Base-by-base conservation (phyloP, 1,140 invertebrate genomes). In the Galleria mellonella region DNA sequence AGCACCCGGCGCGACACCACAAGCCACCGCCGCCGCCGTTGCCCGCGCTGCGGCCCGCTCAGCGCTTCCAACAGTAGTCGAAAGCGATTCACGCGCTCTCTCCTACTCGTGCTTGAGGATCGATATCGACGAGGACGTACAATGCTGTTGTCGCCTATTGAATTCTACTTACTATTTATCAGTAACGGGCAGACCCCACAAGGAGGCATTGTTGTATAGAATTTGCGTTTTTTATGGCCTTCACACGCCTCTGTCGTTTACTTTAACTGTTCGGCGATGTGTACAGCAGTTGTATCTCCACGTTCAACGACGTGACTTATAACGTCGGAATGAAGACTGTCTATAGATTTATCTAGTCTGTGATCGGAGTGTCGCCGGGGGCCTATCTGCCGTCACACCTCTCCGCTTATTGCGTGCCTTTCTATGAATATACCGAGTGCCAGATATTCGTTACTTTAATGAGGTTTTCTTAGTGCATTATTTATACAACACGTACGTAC, bases 331-430 rank as follows among this genome's bases (percentile, higher is more conserved):
- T 54, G 72, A 84, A 84, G 78, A 84, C 81, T 84, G 77, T 81
- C 71, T 64, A 68, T 84, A 84, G 66, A 71, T 81, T 56, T 79
- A 78, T 84, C 72, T 84, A 84, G 77, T 82, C 77, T 84, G 77
- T 84, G 81, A 84, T 82, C 81, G 70, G 70, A 81, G 70, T 75
- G 72, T 78, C 75, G 77, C 81, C 77, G 81, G 81, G 81, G 81
- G 77, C 77, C 75, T 69, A 65, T 72, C 57, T 73, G 70, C 71
- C 69, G 71, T 75, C 77, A 81, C 75, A 83, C 72, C 71, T 79
- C 64, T 84, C 73, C 76, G 81, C 76, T 81, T 84, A 79, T 72
- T 77, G 77, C 69, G 81, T 84, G 81, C 81, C 81, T 84, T 84
- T 77, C 74, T 64, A 77, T 73, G 61, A 68, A 57, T 79, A 73